A percentile compares a stretch with the other conserved stretches of the same genome.
phyloP scores from a whole-genome alignment of 2,888 invertebrate species.

The Caenorhabditis imperialis region DNA sequence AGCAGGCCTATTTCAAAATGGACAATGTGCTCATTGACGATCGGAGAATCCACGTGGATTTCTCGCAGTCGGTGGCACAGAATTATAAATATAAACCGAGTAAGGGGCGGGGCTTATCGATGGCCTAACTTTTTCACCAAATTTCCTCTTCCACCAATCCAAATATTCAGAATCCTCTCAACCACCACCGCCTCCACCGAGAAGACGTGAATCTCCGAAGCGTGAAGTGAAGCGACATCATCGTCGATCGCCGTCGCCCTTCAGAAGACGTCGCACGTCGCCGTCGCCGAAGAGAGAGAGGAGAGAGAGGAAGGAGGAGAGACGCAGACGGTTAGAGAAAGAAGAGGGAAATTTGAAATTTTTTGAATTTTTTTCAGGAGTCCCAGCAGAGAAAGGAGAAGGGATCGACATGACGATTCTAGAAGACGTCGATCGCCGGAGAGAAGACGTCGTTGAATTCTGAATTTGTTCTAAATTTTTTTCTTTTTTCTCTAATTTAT shows the following conservation, averaged over 20 bases:
- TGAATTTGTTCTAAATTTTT: no score
- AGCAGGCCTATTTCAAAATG: conserved; percentile 99
- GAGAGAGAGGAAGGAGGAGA: conserved; percentile 19
- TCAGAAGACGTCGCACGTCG: conserved; percentile 30
- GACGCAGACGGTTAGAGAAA: conserved; percentile 20
- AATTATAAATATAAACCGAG: conserved; percentile 66
- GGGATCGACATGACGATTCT: no score
- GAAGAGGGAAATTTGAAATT: no score
- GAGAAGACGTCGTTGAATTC: no score
- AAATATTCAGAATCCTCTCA: conserved; percentile 14
- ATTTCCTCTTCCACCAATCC: no score
- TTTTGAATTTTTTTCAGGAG: no score
- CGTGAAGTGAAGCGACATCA: conserved; percentile 15
- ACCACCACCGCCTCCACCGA: neutral
- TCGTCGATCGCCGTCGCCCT: conserved; percentile 32
- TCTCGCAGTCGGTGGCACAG: conserved; percentile 98
- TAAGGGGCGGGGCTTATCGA: conserved; percentile 6
- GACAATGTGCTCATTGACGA: conserved; percentile 99
- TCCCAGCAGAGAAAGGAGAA: no score
- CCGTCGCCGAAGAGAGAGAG: conserved; percentile 42
- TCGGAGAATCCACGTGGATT: conserved; percentile 97
- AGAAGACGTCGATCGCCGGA: no score
- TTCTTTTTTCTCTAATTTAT: no score
- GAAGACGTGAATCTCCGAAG: conserved; percentile 8
- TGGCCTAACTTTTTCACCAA: neutral